Percentiles rank a stretch among this genome's conserved stretches.
Evolutionary conservation across 2,888 invertebrate genomes (phyloP).

Genomic region (Spisula subtruncata): DNA sequence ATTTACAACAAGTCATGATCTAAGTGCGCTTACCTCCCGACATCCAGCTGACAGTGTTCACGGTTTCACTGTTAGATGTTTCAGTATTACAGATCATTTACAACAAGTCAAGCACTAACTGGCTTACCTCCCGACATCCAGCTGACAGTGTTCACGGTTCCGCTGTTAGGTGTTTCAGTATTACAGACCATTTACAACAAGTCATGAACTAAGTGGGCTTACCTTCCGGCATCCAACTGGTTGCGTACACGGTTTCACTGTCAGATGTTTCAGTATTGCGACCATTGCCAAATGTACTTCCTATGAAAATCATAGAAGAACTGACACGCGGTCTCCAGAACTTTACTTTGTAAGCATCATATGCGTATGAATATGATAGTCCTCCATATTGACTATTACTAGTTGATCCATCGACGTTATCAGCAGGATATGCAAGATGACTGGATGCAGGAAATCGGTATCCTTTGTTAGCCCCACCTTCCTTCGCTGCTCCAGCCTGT

Average conservation of each 20-base stretch:
- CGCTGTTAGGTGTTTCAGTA: no score
- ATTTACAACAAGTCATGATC: no score
- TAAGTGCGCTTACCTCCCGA: no score
- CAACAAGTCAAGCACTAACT: no score
- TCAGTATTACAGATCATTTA: no score
- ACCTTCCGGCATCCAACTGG: constrained; percentile 26
- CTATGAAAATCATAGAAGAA: constrained; percentile 20
- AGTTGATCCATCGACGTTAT: neutral
- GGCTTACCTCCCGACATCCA: no score
- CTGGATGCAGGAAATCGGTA: constrained; percentile 29
- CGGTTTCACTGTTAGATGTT: no score
- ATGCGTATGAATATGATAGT: constrained; percentile 20
- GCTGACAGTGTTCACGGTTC: no score
- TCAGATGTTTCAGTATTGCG: constrained; percentile 22
- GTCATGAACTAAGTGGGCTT: no score
- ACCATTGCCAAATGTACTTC: constrained; percentile 28
- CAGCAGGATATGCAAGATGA: constrained; percentile 9
- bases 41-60: no score
- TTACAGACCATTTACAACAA: no score
- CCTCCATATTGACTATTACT: constrained; percentile 14
- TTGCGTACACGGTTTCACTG: constrained; percentile 2
- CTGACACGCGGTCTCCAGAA: constrained; percentile 14
- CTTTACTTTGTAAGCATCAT: neutral
- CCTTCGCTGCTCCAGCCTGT: neutral
- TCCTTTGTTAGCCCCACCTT: constrained; percentile 21